Conservation (phyloP, 2,113 vertebrate genomes). For the Sialia sialis region DNA sequence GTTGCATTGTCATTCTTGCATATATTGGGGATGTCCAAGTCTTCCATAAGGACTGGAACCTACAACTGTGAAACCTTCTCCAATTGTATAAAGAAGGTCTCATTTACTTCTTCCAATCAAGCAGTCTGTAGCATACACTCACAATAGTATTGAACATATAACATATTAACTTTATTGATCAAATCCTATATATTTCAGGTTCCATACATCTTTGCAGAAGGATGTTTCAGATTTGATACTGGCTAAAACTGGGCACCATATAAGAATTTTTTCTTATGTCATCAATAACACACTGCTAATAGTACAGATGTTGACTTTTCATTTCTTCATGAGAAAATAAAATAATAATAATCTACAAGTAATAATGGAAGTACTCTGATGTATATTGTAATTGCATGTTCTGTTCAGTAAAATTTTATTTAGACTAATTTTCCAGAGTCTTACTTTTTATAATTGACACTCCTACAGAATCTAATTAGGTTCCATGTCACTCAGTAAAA, state of each 20-base stretch:
- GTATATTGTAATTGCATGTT: constrained; percentile 17
- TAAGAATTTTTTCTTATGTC: neutral
- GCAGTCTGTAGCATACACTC: neutral
- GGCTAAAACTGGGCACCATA: neutral
- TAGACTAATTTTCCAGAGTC: constrained; percentile 35
- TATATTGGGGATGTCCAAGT: neutral
- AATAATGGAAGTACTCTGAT: neutral
- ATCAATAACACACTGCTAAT: neutral
- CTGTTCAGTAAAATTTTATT: constrained; percentile 19
- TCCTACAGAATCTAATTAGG: constrained; percentile 55
- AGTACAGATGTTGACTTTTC: neutral
- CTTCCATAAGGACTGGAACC: neutral
- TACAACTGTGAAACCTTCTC: neutral
- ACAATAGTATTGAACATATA: neutral
- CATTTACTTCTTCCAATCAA: neutral
- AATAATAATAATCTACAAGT: neutral
- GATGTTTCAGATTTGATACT: neutral
- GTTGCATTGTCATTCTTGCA: neutral
- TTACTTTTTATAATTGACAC: constrained; percentile 30
- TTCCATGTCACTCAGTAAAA: constrained; percentile 61
- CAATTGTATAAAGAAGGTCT: neutral
- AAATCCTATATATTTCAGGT: neutral
- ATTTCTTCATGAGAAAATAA: neutral
- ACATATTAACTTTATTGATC: neutral
- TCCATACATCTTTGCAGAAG: neutral